Conservation (phyloP, 2,888 invertebrate genomes). For the Punctoribates punctum region DNA sequence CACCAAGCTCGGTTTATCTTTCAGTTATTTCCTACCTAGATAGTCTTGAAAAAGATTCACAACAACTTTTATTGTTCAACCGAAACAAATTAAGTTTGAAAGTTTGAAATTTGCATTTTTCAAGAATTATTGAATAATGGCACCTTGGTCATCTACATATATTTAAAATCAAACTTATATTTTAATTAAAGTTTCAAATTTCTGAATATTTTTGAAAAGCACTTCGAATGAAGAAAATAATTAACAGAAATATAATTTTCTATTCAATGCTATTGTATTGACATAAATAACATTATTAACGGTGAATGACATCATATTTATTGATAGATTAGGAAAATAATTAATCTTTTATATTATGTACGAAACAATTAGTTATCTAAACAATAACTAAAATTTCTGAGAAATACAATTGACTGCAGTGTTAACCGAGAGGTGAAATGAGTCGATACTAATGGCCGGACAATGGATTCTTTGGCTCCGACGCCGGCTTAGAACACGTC, state of each 20-base stretch:
- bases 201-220: background rate
- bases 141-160: background rate
- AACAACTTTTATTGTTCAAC: too few species aligned
- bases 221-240: background rate
- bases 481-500: background rate
- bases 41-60: too few species aligned
- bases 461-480: background rate
- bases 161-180: background rate
- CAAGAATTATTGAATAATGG: too few species aligned
- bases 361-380: background rate
- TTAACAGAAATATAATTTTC: too few species aligned
- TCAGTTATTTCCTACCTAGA: too few species aligned
- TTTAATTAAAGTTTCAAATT: slow-evolving; percentile 7
- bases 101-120: too few species aligned
- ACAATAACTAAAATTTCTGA: slow-evolving; percentile 7
- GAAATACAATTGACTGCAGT: background rate
- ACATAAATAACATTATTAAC: too few species aligned
- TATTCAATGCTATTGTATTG: too few species aligned
- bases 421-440: slow-evolving; percentile 20
- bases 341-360: background rate
- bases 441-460: slow-evolving; percentile 2
- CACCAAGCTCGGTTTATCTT: too few species aligned
- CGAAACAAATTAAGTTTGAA: too few species aligned
- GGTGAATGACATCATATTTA: too few species aligned
- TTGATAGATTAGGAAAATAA: background rate